Base-by-base conservation (phyloP, 1,140 invertebrate species). In the Drosophila lowei region DNA sequence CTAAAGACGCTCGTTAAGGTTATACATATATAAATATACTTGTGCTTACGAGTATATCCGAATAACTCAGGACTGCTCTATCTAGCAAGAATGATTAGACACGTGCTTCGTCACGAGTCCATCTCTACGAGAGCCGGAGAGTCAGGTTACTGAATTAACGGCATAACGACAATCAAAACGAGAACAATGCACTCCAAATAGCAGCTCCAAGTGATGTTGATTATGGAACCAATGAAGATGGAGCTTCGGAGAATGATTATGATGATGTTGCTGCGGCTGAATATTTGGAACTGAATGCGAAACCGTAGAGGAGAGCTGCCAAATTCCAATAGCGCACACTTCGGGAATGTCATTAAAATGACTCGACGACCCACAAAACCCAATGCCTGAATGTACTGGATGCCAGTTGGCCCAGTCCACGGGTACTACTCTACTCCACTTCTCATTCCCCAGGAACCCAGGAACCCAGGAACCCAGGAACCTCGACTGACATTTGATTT, bases 401-500 rank as follows among this genome's bases (percentile, higher is more conserved):
- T 28, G 1, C 13, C 11, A 16, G 25, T 25, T 44, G 42, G 43
- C 7, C 18, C 58, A 56, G 42, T 41, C 23, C 30, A 34, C 16
- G 30, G n/a, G 7, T 18, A 21, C 15, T 18, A 11, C 18, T 18
- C 38, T 13, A 4, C 18, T 18, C 38, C 13, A 4, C 53, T 54
- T 34, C 16, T 46, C 43, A 41, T 62, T n/a, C 21, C 48, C 18
- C 18, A 18, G 18, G 18, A 18, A 18, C 48, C 18, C 18, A 18
- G 18, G 18, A 18, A 18, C 18, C 18, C 18, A 18, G 18, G 18
- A 18, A 18, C 18, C n/a, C 53, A 61, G 28, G 53, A 18, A 49
- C 1, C 38, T 13, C 43, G 55, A 48, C 25, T 58, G 72, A 86
- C 80, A 81, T 81, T 88, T 65, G 83, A 88, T 86, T 86, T 88